phyloP scores from a whole-genome alignment of 2,113 vertebrate species.

The Stercorarius parasiticus region DNA sequence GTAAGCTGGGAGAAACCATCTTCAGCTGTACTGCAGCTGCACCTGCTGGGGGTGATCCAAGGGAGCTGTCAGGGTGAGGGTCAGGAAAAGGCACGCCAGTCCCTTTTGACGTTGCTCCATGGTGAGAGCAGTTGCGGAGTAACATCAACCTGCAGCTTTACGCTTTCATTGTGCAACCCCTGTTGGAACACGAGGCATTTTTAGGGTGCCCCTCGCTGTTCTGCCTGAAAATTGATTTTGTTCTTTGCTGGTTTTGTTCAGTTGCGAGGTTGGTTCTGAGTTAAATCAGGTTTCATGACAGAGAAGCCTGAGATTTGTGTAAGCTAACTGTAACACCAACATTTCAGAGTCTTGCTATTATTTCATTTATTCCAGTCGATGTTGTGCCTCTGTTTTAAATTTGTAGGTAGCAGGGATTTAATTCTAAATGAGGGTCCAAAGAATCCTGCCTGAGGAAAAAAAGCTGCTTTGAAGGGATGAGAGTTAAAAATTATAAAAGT shows the following conservation, averaged over 20 bases:
- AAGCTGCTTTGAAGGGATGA: background rate
- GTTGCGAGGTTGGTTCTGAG: background rate
- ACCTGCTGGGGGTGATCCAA: rapidly evolving
- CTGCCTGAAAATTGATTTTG: background rate
- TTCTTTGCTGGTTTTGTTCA: background rate
- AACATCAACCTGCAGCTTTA: rapidly evolving
- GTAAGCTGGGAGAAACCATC: rapidly evolving
- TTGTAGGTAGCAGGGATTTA: background rate
- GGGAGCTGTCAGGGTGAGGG: background rate
- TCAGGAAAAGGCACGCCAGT: background rate
- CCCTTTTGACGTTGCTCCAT: rapidly evolving
- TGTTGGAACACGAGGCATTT: rapidly evolving
- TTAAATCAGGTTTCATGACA: background rate
- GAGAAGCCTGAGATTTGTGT: background rate
- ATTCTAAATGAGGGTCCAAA: background rate
- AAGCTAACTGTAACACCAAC: rapidly evolving
- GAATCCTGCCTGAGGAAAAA: background rate
- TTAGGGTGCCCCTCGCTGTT: too few relatives aligned
- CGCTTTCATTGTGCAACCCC: rapidly evolving
- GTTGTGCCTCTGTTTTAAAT: background rate
- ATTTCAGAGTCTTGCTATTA: background rate
- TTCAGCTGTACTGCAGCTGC: background rate
- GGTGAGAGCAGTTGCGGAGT: rapidly evolving
- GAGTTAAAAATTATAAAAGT: background rate
- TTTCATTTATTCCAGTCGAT: rapidly evolving